Base-by-base conservation (phyloP, 1,140 invertebrate genomes). In the Brachionus angularis region DNA sequence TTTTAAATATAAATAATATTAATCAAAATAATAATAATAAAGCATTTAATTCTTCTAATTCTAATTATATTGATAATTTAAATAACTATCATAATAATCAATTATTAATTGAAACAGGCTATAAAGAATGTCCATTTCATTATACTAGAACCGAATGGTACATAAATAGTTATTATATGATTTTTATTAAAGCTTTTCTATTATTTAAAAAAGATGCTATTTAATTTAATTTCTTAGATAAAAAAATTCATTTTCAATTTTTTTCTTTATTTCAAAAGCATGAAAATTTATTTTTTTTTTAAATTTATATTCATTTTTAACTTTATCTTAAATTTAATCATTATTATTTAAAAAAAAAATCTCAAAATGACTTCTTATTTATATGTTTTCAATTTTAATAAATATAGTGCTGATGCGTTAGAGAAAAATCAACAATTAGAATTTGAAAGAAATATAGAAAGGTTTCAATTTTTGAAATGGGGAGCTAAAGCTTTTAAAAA, bases 391-490 rank as follows among this genome's bases (percentile, higher is more conserved):
- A 18, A n/a, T n/a, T n/a, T 58, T 58, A 0, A n/a, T 42, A 34
- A 23, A 84, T 85, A 64, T 79, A 94, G 91, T 73, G 82, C 87
- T 7, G 90, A 95, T 80, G 89, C 96, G 0, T 79, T 96, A 39
- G 85, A 89, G 73, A 92, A 93, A 77, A 98, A 98, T 83, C 90
- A 98, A 82, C 88, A 92, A 39, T 78, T 97, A 34, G 96, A 98
- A 80, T 97, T 97, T 83, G 89, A 93, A 79, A 86, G 96, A 72
- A 98, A 98, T 80, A 89, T 89, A 76, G 96, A 98, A 79, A 84
- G 96, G 75, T 98, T 98, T 80, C 87, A 88, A 72, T 98, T 98
- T 80, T 81, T 97, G 1, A 96, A 97, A 86, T 98, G 95, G 95
- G 94, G 93, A 50, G 90, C 94, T 0, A 90, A 90, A 77, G 91